These are phyloP conservation scores for Hemichromis elongatus DNA, from an alignment of 2,113 vertebrate species.

Conservation along the genomic window DNA sequence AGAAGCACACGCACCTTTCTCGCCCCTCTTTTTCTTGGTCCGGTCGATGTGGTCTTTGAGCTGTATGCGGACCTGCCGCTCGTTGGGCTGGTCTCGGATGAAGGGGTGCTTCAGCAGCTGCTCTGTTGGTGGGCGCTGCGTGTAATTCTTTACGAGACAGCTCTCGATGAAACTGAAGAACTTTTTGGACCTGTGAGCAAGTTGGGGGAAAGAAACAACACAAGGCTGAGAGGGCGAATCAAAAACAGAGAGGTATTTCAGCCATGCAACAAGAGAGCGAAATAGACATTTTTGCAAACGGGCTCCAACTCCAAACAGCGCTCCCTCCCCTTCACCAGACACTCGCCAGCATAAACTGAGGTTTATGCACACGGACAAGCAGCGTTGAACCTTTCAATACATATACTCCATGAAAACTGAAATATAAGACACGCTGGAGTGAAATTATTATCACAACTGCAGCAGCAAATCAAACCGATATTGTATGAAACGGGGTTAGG, in stretches of 20 bases:
- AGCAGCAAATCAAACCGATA: neutral
- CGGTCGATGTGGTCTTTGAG: slow-evolving; percentile 98
- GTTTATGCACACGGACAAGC: neutral
- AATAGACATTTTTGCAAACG: neutral
- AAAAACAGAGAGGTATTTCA: neutral
- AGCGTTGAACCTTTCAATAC: neutral
- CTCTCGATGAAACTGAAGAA: slow-evolving; percentile 98
- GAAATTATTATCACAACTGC: neutral
- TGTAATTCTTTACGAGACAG: slow-evolving; percentile 98
- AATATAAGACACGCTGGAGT: neutral
- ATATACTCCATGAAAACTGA: neutral
- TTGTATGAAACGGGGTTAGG: neutral
- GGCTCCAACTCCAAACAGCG: neutral
- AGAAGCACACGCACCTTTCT: slow-evolving; percentile 79
- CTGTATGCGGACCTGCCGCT: slow-evolving; percentile 97
- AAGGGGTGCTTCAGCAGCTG: slow-evolving; percentile 97
- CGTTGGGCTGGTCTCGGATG: slow-evolving; percentile 97
- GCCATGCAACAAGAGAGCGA: neutral
- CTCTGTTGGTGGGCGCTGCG: slow-evolving; percentile 92
- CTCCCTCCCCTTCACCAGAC: neutral
- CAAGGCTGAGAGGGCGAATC: neutral
- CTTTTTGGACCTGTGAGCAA: slow-evolving; percentile 88
- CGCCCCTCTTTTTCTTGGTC: slow-evolving; percentile 96
- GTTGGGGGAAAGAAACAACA: neutral
- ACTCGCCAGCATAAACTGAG: neutral